Base-by-base conservation (phyloP, 2,113 vertebrate genomes). In the Ictalurus furcatus region DNA sequence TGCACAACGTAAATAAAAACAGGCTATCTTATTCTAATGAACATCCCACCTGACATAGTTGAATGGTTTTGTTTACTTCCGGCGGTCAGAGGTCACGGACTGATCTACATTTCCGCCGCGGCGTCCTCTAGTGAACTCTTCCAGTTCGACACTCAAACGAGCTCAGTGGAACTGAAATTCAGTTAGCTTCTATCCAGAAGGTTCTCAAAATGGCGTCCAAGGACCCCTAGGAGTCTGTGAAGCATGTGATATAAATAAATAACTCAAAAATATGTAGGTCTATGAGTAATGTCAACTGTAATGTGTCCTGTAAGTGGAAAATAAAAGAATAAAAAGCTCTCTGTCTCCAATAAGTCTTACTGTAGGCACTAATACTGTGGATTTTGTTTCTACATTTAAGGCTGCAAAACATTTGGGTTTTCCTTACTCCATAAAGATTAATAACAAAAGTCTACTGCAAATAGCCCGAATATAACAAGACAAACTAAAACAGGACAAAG, bases 51-150 rank as follows among this genome's bases (percentile, higher is more conserved):
- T 37, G 0, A 13, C 14, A 21, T 25, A 67, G 65, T 81, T 80
- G 76, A 87, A 87, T n/a, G 28, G 28, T 14, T 25, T 19, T 65
- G 61, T 87, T 87, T 81, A 87, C 59, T 80, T 80, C 69, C 69
- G 76, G 6, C 34, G 40, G 61, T 52, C 44, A 13, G 61, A 87
- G 58, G 34, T 80, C 37, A 78, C 6, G 30, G n/a, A 44, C 37
- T 71, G 48, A 30, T 14, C 84, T 30, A 4, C 19, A 2, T 8
- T 69, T 37, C 16, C 30, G 28, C 8, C 3, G 16, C 63, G 8
- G 76, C 48, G 48, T 14, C 86, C 52, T 71, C 78, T 58, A 14
- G 86, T 71, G 78, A 17, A 4, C 25, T 34, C 12, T 14, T 63
- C 56, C 73, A n/a, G n/a, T 83, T 34, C 54, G n/a, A 8, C 6